phyloP scores from a whole-genome alignment of 2,113 vertebrate species.

The Motacilla tschutschensis region DNA sequence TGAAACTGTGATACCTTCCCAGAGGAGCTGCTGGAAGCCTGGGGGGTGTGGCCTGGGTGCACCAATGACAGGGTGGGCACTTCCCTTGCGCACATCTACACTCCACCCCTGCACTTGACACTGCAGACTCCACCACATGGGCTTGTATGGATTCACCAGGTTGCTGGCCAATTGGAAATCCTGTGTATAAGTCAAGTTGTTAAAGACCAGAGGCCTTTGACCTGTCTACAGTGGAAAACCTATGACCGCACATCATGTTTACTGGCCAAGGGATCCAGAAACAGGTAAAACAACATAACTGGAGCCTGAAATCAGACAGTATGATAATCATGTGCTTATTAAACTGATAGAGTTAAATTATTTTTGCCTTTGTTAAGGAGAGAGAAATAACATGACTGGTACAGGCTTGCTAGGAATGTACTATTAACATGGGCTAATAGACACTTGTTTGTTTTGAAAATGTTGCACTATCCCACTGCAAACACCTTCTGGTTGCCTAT shows the following conservation, averaged over 20 bases:
- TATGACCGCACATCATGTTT: neutral
- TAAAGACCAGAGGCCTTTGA: neutral
- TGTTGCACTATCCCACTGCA: neutral
- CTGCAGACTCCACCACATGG: neutral
- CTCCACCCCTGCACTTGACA: rapidly evolving
- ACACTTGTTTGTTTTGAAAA: neutral
- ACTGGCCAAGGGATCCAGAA: neutral
- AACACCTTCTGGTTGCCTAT: neutral
- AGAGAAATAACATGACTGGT: neutral
- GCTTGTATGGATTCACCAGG: neutral
- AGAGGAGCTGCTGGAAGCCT: neutral
- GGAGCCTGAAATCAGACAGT: neutral
- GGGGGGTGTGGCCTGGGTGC: rapidly evolving
- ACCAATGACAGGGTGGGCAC: rapidly evolving
- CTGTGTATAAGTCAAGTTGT: neutral
- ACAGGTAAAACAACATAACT: neutral
- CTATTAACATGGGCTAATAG: neutral
- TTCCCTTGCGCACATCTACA: rapidly evolving
- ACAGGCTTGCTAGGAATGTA: neutral
- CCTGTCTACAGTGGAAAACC: neutral
- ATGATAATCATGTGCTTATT: neutral
- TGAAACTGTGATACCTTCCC: rapidly evolving
- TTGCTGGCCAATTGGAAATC: neutral
- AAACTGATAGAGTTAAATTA: neutral
- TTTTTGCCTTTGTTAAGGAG: neutral